Base-by-base conservation (phyloP, 2,113 vertebrate genomes). In the Chinchilla lanigera region DNA sequence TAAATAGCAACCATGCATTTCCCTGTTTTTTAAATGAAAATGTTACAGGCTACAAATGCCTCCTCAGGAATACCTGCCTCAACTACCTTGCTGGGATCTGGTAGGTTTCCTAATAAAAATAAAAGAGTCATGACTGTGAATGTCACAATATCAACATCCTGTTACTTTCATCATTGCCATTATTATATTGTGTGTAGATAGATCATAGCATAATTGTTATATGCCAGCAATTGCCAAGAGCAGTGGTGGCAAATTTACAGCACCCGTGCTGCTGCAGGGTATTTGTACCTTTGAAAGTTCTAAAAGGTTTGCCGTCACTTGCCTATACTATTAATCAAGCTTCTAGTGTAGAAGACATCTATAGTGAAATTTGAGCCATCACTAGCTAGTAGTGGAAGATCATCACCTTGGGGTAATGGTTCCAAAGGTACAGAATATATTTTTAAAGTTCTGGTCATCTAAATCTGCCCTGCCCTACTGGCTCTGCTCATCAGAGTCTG, bases 321-420 rank as follows among this genome's bases (percentile, higher is more conserved):
- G 44, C 14, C 26, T 78, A 47, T 1, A 24, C n/a, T 9, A 16
- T 17, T 41, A 8, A 13, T 19, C 33, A 50, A 50, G 71, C 3
- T 16, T 20, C 50, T 13, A 44, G 9, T 9, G 19, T 26, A 33
- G 26, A 67, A 58, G 84, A 54, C 56, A 63, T 50, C 58, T 60
- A 1, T 6, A 22, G 5, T 33, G 75, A 71, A 56, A n/a, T 35
- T 61, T 80, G 44, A 80, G 17, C 13, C n/a, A 17, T 33, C 6
- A 2, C 0, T 8, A 11, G 0, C 4, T 1, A 1, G 2, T 54
- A 7, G 30, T 19, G 50, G 35, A 22, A 16, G 28, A 5, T 10
- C 47, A 78, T 50, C 75, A 78, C 30, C 67, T 58, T 14, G 38
- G 26, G 5, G 4, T 50, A 41, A n/a, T 0, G 4, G 6, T 28